Conservation (phyloP, 2,113 vertebrate species). For the Hippocampus guttulatus region DNA sequence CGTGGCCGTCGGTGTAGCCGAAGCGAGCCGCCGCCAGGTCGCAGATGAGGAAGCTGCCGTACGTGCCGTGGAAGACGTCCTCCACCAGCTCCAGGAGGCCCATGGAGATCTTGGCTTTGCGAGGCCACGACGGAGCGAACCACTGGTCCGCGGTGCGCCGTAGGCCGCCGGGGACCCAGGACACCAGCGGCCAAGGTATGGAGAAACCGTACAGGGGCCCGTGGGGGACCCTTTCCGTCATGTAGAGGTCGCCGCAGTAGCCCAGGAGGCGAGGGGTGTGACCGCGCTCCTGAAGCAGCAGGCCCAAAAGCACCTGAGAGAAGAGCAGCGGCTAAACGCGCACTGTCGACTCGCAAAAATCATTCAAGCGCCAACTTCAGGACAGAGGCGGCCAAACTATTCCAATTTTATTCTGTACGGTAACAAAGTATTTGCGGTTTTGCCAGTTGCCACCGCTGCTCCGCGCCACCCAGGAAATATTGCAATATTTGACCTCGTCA, state of each 20-base stretch:
- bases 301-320: constrained; percentile 77
- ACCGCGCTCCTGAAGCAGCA: constrained; percentile 91
- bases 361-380: no score
- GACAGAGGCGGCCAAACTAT: no score
- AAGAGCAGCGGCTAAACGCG: not conserved
- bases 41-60: constrained; percentile 96
- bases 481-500: constrained; percentile 77
- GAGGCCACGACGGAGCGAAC: constrained; percentile 95
- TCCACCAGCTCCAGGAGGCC: constrained; percentile 97
- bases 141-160: constrained; percentile 90
- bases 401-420: not conserved
- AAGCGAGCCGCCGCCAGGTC: constrained; percentile 85
- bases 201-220: constrained; percentile 90
- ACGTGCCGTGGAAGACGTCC: constrained; percentile 96
- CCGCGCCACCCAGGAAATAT: not conserved
- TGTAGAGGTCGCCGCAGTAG: constrained; percentile 94
- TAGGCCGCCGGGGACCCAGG: constrained; percentile 85
- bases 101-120: constrained; percentile 97
- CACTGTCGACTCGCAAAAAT: not conserved
- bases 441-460: not conserved
- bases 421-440: not conserved
- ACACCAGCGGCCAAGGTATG: constrained; percentile 88
- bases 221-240: constrained; percentile 88
- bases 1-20: constrained; percentile 91
- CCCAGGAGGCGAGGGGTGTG: constrained; percentile 93